These are phyloP conservation scores for Alcis repandata DNA, from an alignment of 2,888 invertebrate species.

Conservation along the genomic window DNA sequence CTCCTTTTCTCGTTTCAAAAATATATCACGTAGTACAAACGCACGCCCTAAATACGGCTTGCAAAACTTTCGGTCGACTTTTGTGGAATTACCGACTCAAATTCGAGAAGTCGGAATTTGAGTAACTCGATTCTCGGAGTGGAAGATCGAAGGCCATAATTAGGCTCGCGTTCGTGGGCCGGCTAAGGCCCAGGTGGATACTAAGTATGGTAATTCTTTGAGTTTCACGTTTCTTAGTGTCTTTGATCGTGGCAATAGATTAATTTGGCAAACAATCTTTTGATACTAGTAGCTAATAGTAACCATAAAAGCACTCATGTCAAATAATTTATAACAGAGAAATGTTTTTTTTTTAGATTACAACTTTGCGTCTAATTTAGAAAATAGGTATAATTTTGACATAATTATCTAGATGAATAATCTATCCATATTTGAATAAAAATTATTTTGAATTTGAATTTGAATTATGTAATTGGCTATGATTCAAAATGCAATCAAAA, in stretches of 20 bases:
- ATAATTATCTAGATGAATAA: no score
- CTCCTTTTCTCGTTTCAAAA: constrained; percentile 18
- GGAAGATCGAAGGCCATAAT: constrained; percentile 46
- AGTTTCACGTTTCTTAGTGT: background rate
- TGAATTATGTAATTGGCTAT: no score
- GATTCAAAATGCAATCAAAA: no score
- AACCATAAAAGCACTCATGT: no score
- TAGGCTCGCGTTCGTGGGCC: constrained; percentile 35
- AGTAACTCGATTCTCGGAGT: constrained; percentile 40
- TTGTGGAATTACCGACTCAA: constrained; percentile 33
- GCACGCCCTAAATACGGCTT: constrained; percentile 29
- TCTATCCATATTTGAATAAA: no score
- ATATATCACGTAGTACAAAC: constrained; percentile 29
- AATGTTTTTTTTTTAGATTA: no score
- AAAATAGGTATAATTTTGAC: no score
- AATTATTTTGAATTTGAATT: no score
- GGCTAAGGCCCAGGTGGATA: constrained; percentile 9
- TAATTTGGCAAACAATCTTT: no score
- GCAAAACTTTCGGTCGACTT: constrained; percentile 27
- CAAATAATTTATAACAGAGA: no score
- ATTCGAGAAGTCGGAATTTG: constrained; percentile 34
- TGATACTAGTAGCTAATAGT: no score
- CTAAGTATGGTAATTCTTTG: constrained; percentile 1
- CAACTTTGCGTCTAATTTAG: no score
- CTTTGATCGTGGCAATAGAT: background rate